Percentiles rank a stretch among this genome's conserved stretches.
These are phyloP conservation scores for Plutella xylostella DNA, from an alignment of 2,888 invertebrate species.

Conservation along the genomic window DNA sequence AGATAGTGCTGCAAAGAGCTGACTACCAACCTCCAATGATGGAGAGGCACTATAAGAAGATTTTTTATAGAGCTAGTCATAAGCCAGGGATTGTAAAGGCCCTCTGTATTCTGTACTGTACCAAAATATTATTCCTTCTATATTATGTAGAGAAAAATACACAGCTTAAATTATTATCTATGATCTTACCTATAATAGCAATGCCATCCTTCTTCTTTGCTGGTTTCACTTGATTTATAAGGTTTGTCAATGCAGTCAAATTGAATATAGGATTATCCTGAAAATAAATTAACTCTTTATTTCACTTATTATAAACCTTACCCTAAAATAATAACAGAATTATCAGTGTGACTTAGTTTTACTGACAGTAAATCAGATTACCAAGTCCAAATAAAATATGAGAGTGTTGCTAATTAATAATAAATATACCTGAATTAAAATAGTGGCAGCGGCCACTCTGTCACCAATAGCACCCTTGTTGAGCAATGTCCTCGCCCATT, in stretches of 20 bases:
- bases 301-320: neutral
- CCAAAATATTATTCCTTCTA: too few relatives aligned
- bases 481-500: slow-evolving; percentile 84
- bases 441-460: slow-evolving; percentile 85
- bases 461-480: slow-evolving; percentile 86
- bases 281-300: slow-evolving; percentile 17
- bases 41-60: too few relatives aligned
- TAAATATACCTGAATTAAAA: slow-evolving; percentile 74
- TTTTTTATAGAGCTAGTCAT: too few relatives aligned
- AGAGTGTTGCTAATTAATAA: too few relatives aligned
- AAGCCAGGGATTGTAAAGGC: too few relatives aligned
- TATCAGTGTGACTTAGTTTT: too few relatives aligned
- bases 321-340: too few relatives aligned
- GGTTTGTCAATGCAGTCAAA: slow-evolving; percentile 74
- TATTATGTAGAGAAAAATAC: too few relatives aligned
- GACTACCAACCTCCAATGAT: too few relatives aligned
- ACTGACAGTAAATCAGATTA: neutral
- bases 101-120: too few relatives aligned
- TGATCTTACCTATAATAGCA: slow-evolving; percentile 70
- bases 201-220: slow-evolving; percentile 80
- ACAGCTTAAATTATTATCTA: neutral
- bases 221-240: slow-evolving; percentile 83
- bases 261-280: slow-evolving; percentile 88
- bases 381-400: neutral
- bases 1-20: too few relatives aligned